A percentile compares a stretch with the other conserved stretches of the same genome.
Conservation (phyloP, 2,797 vertebrate species). For the Columba guinea region DNA sequence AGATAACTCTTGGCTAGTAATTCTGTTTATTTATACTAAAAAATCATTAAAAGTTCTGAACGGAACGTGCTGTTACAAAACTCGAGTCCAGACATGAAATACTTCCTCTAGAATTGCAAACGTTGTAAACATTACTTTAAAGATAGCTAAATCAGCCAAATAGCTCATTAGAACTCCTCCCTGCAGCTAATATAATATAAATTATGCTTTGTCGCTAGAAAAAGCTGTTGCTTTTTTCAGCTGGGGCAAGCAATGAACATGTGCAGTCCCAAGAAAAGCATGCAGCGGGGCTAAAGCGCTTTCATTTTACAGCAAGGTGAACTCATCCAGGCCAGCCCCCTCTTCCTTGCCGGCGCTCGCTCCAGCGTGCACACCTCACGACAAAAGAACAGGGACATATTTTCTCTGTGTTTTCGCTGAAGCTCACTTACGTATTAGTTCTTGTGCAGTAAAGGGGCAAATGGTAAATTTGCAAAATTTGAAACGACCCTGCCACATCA, state of each 20-base stretch:
- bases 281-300: background rate
- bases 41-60: background rate
- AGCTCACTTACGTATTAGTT: fast-evolving
- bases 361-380: fast-evolving
- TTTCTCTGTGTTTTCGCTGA: fast-evolving
- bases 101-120: background rate
- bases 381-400: background rate
- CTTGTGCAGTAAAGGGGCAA: background rate
- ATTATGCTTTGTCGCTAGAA: background rate
- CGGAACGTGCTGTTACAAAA: background rate
- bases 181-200: slow-evolving; percentile 8
- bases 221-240: background rate
- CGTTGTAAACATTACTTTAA: background rate
- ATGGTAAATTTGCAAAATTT: fast-evolving
- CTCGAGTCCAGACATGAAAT: background rate
- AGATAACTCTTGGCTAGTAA: background rate
- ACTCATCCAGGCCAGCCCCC: background rate
- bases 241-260: background rate
- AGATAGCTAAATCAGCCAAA: background rate
- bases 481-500: background rate
- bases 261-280: background rate
- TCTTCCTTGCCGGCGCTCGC: background rate
- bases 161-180: background rate
- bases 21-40: background rate
- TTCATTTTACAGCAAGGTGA: background rate